Conservation (phyloP, 2,888 invertebrate species). For the Pristionchus mayeri region DNA sequence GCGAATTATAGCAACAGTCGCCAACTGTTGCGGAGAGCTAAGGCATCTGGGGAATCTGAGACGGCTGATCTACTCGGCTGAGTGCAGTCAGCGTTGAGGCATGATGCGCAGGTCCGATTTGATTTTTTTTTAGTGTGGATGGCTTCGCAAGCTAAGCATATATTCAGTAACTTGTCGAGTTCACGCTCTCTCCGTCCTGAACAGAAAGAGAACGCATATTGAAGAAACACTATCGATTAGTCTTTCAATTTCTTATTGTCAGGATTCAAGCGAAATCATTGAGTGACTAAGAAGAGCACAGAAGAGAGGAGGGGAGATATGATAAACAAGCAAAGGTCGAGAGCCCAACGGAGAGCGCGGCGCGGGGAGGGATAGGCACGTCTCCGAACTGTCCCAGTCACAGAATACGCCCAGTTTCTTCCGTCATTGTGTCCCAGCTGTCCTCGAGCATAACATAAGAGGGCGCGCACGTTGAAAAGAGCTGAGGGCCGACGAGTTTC, state of each 20-base stretch:
- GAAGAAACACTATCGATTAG: too few relatives aligned
- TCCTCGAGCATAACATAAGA: neutral
- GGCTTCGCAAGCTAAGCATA: too few relatives aligned
- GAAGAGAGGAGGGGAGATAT: neutral
- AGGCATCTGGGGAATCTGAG: conserved; percentile 16
- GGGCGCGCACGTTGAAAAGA: neutral
- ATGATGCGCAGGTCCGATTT: too few relatives aligned
- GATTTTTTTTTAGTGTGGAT: too few relatives aligned
- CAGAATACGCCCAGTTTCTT: too few relatives aligned
- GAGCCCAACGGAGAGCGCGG: neutral
- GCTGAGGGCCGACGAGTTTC: neutral
- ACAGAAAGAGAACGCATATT: too few relatives aligned
- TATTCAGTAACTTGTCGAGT: too few relatives aligned
- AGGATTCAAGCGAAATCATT: too few relatives aligned
- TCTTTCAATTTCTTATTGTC: too few relatives aligned
- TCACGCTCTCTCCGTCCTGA: too few relatives aligned
- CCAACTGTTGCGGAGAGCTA: neutral
- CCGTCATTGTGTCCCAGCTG: neutral
- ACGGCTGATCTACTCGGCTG: neutral
- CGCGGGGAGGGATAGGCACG: neutral
- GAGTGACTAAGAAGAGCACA: too few relatives aligned
- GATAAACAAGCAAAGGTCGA: conserved; percentile 32
- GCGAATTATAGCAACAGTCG: conserved; percentile 50
- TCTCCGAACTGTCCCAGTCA: neutral
- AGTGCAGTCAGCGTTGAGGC: neutral